Evolutionary conservation across 2,113 vertebrate genomes (phyloP), one percentile per base, ranked within the genome.

Genomic region (Tragelaphus scriptus): DNA sequence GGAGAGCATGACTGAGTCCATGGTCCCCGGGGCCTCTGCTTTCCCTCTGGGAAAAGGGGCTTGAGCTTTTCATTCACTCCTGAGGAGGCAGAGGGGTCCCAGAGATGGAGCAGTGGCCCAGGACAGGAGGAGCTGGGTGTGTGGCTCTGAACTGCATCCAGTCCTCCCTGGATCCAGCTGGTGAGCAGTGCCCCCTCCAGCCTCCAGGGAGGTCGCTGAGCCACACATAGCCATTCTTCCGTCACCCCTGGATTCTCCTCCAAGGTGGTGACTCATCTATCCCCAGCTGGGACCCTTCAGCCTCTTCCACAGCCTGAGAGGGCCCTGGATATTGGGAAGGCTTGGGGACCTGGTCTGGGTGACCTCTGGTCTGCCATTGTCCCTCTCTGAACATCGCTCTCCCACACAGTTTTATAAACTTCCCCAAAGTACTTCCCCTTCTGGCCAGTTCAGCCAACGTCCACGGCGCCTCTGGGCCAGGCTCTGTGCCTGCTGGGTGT

Each of bases 401-500:
- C 77, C 30, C 79, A 77, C 71, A 91, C 7, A 14, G 51, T 85
- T 97, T 95, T 96, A 95, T 85, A 96, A 97, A 97, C 88, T 94
- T 95, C 94, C 81, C 86, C 92, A 40, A 65, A 97, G 85, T 53
- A 40, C 44, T 89, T 92, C 87, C 30, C 61, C 28, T 94, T 95
- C 90, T 79, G 65, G 19, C 88, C 44, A 51, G 92, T 97, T 92
- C 94, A 96, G 90, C 85, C 95, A 96, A 49, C 13, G n/a, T 90
- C 98, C 95, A 91, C 2, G 21, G 49, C 0, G 16, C 47, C 88
- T 90, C 63, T 58, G 63, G 53, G 86, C 82, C 94, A 75, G 79
- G 94, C 53, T 79, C 92, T 14, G 68, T 63, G 94, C 94, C 49
- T 63, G 94, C 94, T 32, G 14, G 23, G 32, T 25, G 44, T 79